Evolutionary conservation across 2,888 invertebrate species (phyloP).

Genomic region (Lycaena phlaeas): DNA sequence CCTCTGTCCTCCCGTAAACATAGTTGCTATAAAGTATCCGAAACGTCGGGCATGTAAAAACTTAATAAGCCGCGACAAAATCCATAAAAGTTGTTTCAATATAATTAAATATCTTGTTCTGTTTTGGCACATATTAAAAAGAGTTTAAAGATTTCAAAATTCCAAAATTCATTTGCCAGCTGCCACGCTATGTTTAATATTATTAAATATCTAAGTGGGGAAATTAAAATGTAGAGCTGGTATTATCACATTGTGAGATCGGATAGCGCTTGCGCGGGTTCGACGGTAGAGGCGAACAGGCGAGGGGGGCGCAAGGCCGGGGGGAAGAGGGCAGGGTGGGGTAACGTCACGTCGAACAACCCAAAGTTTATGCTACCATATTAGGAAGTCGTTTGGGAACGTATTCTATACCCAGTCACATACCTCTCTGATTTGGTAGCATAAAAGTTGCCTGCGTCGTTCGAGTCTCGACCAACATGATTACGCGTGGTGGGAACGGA

Average conservation of each 20-base stretch:
- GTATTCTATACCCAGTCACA: slow-evolving; percentile 17
- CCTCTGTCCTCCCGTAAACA: no score
- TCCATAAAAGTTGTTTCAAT: no score
- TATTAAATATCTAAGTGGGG: no score
- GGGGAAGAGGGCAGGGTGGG: slow-evolving; percentile 47
- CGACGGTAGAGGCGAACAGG: slow-evolving; percentile 45
- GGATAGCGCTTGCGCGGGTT: slow-evolving; percentile 60
- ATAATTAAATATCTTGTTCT: no score
- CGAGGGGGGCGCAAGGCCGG: slow-evolving; percentile 66
- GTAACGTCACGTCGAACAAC: slow-evolving; percentile 68
- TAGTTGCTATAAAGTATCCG: no score
- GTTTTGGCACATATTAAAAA: no score
- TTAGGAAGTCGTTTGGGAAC: slow-evolving; percentile 31
- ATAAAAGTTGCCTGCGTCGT: slow-evolving; percentile 61
- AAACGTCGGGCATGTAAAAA: no score
- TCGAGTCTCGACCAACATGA: slow-evolving; percentile 63
- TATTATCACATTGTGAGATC: slow-evolving; percentile 52
- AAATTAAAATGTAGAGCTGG: slow-evolving; percentile 28
- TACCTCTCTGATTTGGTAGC: slow-evolving; percentile 28
- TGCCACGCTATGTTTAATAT: no score
- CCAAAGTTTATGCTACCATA: slow-evolving; percentile 48
- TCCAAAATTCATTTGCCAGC: no score
- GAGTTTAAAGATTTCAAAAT: no score
- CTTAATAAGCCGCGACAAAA: no score
- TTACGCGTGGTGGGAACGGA: slow-evolving; percentile 62